Evolutionary conservation across 1,140 invertebrate species (phyloP), one percentile per base, ranked within the genome.

Genomic region (Adoxophyes honmai): DNA sequence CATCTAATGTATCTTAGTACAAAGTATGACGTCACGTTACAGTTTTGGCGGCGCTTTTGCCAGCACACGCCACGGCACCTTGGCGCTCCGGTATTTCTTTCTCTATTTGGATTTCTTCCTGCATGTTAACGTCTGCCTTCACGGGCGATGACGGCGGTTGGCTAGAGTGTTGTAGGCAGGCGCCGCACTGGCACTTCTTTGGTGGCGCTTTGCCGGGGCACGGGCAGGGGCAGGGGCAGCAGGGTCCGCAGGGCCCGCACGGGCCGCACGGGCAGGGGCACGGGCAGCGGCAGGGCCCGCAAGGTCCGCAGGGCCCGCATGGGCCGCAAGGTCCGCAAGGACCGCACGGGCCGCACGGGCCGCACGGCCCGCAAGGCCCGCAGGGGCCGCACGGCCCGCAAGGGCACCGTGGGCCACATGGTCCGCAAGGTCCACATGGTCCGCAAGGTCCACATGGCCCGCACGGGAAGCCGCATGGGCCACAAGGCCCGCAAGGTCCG

Each of bases 381-480:
- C 21, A 28, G 6, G 21, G 21, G 2, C 60, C 36, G 36, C 36
- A 38, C 2, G 36, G 36, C 2, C 21, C 21, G 21, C 21, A 28
- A 6, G 21, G 21, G 21, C 21, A 28, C 21, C 21, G 2, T 3
- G 21, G 21, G 2, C 21, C 21, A 8, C 36, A 38, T 4, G 36
- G 36, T 10, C 61, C 48, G 9, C 69, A 70, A 0, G 71, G 71
- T 0, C 68, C 63, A 14, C 70, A 75, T 7, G 72, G 70, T 0
- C 73, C 69, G 33, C 72, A 72, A 0, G 71, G 69, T 10, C 70
- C 68, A 34, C 68, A 68, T 2, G 74, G 67, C 0, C 67, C 87
- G n/a, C 91, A 91, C 73, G 93, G 92, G 44, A 93, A 93, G 57
- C 93, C 93, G 16, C 93, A 93, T 51, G 21, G 21, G 21, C 89